Base-by-base conservation (phyloP, 2,113 vertebrate species). In the Pygoscelis antarcticus region DNA sequence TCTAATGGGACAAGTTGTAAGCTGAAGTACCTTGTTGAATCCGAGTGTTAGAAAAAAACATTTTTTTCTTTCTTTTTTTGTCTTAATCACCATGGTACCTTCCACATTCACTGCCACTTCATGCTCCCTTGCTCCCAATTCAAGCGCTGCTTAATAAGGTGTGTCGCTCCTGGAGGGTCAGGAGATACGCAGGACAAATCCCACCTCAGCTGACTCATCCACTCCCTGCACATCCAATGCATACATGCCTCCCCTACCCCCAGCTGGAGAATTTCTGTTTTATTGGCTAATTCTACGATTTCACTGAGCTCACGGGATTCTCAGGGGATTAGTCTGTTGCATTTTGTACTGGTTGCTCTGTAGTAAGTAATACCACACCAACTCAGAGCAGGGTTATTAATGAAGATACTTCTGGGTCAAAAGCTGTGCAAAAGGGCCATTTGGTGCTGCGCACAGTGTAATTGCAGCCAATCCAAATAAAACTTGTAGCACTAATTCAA, bases 291-390 rank as follows among this genome's bases (percentile, higher is more conserved):
- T 91, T 80, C 68, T 21, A 66, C 86, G 51, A 44, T 88, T 85
- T 61, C 58, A 6, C n/a, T 80, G 83, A 86, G 70, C 51, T 80
- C 1, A 1, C 1, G 6, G 69, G 75, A 52, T 71, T 94, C 75
- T 61, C 20, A 10, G 54, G 42, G 83, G 62, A 25, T 66, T 78
- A 44, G 17, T 52, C 26, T 75, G 61, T 55, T 85, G 66, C 20
- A 6, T 55, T 87, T 91, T 90, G 34, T 61, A 25, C n/a, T 40
- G 30, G 76, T 93, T 95, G 57, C 44, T 84, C 75, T 68, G 57
- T 75, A 72, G n/a, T 91, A 91, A 79, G 87, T 94, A 96, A 78
- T 96, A 88, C n/a, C 82, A 79, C 88, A 90, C 23, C 46, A 84
- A 55, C 88, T 95, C 30, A 40, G 69, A 94, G 62, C 66, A 58